phyloP scores from a whole-genome alignment of 1,140 invertebrate species.

The Ostrea edulis region DNA sequence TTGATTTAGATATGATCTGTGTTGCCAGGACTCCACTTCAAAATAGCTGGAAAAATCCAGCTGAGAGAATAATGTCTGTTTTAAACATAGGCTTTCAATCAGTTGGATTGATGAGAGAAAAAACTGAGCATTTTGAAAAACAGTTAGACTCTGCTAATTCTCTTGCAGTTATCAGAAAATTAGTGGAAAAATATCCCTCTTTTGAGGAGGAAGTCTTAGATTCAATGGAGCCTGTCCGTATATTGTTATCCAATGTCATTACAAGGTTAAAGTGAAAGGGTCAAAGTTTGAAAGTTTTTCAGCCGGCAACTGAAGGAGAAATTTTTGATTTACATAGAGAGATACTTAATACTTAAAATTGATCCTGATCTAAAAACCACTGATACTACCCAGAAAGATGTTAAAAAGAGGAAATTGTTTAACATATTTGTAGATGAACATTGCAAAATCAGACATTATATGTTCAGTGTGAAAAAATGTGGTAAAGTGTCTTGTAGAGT shows the following conservation, averaged over 20 bases:
- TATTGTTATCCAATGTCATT: neutral
- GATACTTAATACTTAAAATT: neutral
- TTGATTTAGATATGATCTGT: constrained; percentile 21
- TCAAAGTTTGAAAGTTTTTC: neutral
- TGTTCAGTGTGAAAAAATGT: no score
- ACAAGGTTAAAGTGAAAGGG: neutral
- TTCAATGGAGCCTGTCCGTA: neutral
- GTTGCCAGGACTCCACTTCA: constrained; percentile 5
- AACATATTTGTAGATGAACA: neutral
- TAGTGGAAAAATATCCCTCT: no score
- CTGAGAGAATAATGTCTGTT: constrained; percentile 45
- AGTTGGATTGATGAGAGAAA: constrained; percentile 37
- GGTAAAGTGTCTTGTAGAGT: no score
- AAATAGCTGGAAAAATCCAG: constrained; percentile 37
- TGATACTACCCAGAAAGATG: neutral
- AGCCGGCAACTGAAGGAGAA: neutral
- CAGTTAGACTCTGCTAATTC: no score
- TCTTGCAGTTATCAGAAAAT: no score
- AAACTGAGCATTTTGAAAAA: neutral
- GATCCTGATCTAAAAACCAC: neutral
- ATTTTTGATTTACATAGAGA: neutral
- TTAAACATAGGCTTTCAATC: constrained; percentile 43
- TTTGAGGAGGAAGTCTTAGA: neutral
- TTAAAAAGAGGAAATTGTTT: neutral
- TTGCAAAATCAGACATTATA: no score